Evolutionary conservation across 2,888 invertebrate genomes (phyloP), one percentile per base, ranked within the genome.

Genomic region (Drymonia ruficornis): DNA sequence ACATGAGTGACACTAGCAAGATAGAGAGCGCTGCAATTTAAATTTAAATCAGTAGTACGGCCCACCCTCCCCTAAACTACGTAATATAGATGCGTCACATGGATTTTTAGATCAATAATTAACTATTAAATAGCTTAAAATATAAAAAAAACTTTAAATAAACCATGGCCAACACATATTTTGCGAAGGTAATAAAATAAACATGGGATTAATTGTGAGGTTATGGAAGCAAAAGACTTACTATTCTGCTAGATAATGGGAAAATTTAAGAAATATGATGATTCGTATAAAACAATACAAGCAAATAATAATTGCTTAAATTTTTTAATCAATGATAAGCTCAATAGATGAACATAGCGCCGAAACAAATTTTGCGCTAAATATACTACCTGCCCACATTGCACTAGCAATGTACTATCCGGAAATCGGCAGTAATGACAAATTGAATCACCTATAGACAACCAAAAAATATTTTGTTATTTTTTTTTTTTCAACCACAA

Each of bases 31-130:
- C 56, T 68, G 81, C 84, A 87, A 90, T 90, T 89, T 88, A 88
- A 88, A 90, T 89, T 89, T 84, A 86, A 87, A 87, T 85, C 83
- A n/a, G 83, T 81, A 76, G 76, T 71, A 75, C 73, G 77, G 69
- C 68, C 63, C 72, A 54, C 74, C 67, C 78, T 78, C 74, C 77
- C 76, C 70, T 68, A 62, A 73, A 50, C 58, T 59, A 59, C 67
- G 56, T 65, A n/a, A n/a, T 65, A 65, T 65, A 50, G 47, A 53
- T 38, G 16, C 11, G 5, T 1, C n/a, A 36, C 36, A n/a, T 36
- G n/a, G 4, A 36, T 13, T 36, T 13, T 13, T 36, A 36, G 13
- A 36, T 3, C 12, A 36, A 3, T 36, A 36, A 36, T 36, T 36
- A 36, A 36, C n/a, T 36, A 36, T 36, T 36, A 9, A 31, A 11